Evolutionary conservation across 1,140 invertebrate species (phyloP), one percentile per base, ranked within the genome.

Genomic region (Euwallacea similis): DNA sequence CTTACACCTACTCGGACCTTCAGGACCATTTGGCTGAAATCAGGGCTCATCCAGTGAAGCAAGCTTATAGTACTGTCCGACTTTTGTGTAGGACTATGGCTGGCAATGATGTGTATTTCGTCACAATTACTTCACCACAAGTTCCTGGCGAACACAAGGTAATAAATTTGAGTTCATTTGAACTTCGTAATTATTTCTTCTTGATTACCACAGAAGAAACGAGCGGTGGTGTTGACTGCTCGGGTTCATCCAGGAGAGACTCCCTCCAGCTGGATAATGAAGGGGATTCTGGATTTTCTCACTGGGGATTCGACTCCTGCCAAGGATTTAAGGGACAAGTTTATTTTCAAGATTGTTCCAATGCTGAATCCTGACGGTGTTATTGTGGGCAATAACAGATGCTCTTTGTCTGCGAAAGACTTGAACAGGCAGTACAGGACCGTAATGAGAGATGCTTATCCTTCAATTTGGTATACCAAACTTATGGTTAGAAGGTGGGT

Each of bases 341-440:
- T 95, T 83, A 94, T 98, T 72, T 98, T 98, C 81, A 98, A 98
- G 84, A 81, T 98, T 62, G 91, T 98, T 72, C 96, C 96, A 56
- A 96, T 97, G 92, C 80, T 97, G 21, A 98, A 98, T 84, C 96
- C 96, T 0, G 96, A 98, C 82, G 96, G 96, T 7, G 95, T 97
- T 0, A 94, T 96, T 77, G 95, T 97, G 58, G 96, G 96, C 15
- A 97, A 95, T 78, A 94, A 94, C 78, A 85, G 94, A 33, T 96
- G 94, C 79, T 96, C 93, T 10, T 82, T 97, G 67, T 90, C 93
- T 41, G 95, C 93, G 63, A 90, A 92, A 80, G 93, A 95, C 81
- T 81, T 96, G 55, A 96, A 96, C 83, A 87, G 94, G 55, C 93
- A 95, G 83, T 96, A 95, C 80, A 85, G 93, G 65, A 95, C 92